These are phyloP conservation scores for Tubulanus polymorphus DNA, from an alignment of 2,888 invertebrate species.

Conservation along the genomic window DNA sequence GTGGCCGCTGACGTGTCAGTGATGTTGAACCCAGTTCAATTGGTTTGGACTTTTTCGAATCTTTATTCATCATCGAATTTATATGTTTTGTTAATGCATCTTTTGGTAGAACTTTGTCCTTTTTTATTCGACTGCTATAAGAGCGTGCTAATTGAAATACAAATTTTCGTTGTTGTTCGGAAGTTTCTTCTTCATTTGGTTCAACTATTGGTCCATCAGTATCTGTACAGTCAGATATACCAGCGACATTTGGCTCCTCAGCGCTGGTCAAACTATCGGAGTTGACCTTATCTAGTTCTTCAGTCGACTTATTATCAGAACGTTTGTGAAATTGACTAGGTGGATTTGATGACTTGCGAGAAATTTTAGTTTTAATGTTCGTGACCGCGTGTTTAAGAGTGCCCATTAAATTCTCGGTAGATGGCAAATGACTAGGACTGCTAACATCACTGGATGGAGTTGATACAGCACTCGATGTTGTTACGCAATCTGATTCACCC, in stretches of 20 bases:
- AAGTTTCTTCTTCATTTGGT: not conserved
- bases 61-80: not conserved
- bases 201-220: too few relatives aligned
- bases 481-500: conserved; percentile 14
- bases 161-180: not conserved
- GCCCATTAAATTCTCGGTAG: conserved; percentile 30
- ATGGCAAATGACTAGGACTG: conserved; percentile 28
- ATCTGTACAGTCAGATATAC: too few relatives aligned
- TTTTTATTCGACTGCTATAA: not conserved
- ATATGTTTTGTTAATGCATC: not conserved
- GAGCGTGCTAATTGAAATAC: not conserved
- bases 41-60: not conserved
- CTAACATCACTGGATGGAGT: not conserved
- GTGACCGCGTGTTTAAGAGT: conserved; percentile 35
- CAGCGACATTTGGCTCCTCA: not conserved
- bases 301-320: too few relatives aligned
- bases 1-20: conserved; percentile 15
- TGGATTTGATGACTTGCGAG: conserved; percentile 12
- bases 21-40: conserved; percentile 13
- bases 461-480: not conserved
- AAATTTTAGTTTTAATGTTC: conserved; percentile 28
- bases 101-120: not conserved
- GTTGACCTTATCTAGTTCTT: too few relatives aligned
- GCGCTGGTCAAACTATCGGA: not conserved
- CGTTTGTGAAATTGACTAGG: too few relatives aligned